Conservation (phyloP, 2,797 vertebrate species). For the Helicolenus hilgendorfi region DNA sequence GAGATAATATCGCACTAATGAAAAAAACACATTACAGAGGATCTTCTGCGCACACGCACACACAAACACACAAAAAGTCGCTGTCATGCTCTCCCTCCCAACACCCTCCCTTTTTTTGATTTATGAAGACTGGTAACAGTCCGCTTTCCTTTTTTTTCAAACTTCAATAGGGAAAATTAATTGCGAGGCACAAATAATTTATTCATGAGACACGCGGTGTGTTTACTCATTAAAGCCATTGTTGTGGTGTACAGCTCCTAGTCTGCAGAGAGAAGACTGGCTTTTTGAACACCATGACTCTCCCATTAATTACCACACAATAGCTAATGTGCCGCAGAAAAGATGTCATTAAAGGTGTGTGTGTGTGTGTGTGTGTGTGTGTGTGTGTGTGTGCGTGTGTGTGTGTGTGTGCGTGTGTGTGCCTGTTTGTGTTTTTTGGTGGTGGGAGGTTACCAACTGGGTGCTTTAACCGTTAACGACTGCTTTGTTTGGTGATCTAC, state of each 20-base stretch:
- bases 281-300: slow-evolving; percentile 81
- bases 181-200: slow-evolving; percentile 85
- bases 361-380: slow-evolving; percentile 48
- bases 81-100: slow-evolving; percentile 40
- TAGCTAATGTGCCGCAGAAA: slow-evolving; percentile 85
- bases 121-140: slow-evolving; percentile 76
- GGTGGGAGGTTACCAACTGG: slow-evolving; percentile 63
- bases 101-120: slow-evolving; percentile 67
- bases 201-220: slow-evolving; percentile 84
- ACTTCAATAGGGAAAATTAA: slow-evolving; percentile 84
- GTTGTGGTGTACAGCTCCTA: slow-evolving; percentile 79
- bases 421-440: slow-evolving; percentile 30
- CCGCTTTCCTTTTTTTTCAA: slow-evolving; percentile 17
- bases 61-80: slow-evolving; percentile 25
- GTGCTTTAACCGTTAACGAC: slow-evolving; percentile 55
- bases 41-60: slow-evolving; percentile 4
- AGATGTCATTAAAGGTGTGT: slow-evolving; percentile 80
- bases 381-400: slow-evolving; percentile 6
- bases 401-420: neutral
- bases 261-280: slow-evolving; percentile 83
- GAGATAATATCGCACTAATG: neutral
- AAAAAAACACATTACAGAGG: slow-evolving; percentile 36
- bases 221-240: slow-evolving; percentile 90
- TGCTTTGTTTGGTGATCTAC: slow-evolving; percentile 56
- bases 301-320: slow-evolving; percentile 87